These are phyloP conservation scores for Ceratina australensis DNA, from an alignment of 1,140 invertebrate genomes.

Conservation along the genomic window DNA sequence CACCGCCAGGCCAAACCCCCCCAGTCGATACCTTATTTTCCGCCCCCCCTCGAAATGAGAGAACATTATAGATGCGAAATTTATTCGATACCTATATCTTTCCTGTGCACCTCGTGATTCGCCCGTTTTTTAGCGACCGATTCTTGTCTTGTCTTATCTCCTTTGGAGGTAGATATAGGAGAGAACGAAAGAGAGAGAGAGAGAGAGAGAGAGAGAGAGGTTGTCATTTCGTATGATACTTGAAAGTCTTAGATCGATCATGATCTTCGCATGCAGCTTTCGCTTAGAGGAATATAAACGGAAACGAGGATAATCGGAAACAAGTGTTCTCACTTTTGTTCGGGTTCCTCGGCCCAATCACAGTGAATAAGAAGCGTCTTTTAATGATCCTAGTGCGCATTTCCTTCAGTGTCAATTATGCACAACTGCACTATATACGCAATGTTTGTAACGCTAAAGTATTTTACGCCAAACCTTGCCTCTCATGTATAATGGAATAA, in stretches of 20 bases:
- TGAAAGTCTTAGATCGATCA: constrained; percentile 15
- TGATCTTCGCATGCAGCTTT: constrained; percentile 48
- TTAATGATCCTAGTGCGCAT: constrained; percentile 54
- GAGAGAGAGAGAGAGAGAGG: constrained; percentile 46
- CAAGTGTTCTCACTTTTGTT: constrained; percentile 2
- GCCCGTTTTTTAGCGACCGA: constrained; percentile 46
- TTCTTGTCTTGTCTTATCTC: constrained; percentile 50
- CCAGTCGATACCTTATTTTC: constrained; percentile 51
- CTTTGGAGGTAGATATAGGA: constrained; percentile 38
- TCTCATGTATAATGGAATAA: constrained; percentile 32
- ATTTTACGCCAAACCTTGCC: constrained; percentile 46
- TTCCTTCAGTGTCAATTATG: constrained; percentile 47
- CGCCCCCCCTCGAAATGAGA: constrained; percentile 15
- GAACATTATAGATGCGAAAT: constrained; percentile 55
- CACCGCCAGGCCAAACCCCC: constrained; percentile 67
- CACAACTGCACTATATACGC: constrained; percentile 52
- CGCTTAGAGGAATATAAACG: not conserved
- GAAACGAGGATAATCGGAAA: not conserved
- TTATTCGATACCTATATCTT: constrained; percentile 42
- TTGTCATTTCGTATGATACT: constrained; percentile 45
- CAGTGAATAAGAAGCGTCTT: constrained; percentile 21
- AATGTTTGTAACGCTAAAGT: constrained; percentile 51
- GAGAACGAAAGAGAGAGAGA: constrained; percentile 32
- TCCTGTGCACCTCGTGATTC: constrained; percentile 54
- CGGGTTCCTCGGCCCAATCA: not conserved